Base-by-base conservation (phyloP, 1,140 invertebrate genomes). In the Pseudomyrmex flavicornis region DNA sequence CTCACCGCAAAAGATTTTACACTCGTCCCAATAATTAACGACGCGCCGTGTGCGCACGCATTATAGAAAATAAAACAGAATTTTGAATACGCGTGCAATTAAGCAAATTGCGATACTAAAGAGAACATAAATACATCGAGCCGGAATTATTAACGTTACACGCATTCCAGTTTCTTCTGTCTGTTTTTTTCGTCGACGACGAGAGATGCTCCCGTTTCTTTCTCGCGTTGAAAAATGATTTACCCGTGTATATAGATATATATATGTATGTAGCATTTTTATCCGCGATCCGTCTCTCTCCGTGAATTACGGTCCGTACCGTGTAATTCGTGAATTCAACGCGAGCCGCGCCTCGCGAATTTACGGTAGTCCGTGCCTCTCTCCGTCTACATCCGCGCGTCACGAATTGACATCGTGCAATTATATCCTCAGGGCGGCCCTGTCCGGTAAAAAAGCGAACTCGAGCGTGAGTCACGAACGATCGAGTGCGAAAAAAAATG, bases 171-270 rank as follows among this genome's bases (percentile, higher is more conserved):
- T 56, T 68, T 15, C 48, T 46, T 58, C n/a, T 35, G 1, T 26
- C 7, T 10, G 35, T 15, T 70, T 69, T 59, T 70, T 59, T 70
- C 52, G 9, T 17, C 12, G 65, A 26, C 12, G 54, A 26, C 20
- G 10, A 17, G 8, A 15, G 22, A 70, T 46, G 13, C 26, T 7
- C 3, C 1, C 63, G 50, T 61, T 35, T 62, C 17, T 52, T 61
- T 61, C 20, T 54, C 62, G 58, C 22, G n/a, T 22, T 73, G 1
- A n/a, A 63, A 77, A 82, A 77, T 88, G 84, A 90, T 88, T 90
- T 83, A 90, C 58, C 68, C 66, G 61, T 7, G 0, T 1, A 35
- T 35, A 35, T 35, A 35, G 7, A 35, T 35, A 35, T 35, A 35
- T 35, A 35, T 35, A 35, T 35, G 5, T 35, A 74, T 87, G 62